These are phyloP conservation scores for Chloroclystis v-ata DNA, from an alignment of 2,888 invertebrate genomes.

Conservation along the genomic window DNA sequence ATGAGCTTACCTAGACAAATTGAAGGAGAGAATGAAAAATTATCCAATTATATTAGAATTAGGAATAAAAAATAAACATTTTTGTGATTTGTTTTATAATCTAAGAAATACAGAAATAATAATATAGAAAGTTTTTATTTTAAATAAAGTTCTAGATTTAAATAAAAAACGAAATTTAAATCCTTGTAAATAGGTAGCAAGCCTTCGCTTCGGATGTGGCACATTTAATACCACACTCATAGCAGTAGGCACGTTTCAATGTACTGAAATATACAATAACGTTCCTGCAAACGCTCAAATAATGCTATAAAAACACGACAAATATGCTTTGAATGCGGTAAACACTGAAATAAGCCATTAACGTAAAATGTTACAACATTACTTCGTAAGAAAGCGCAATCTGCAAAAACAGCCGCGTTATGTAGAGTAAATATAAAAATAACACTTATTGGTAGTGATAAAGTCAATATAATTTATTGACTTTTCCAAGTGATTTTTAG, in stretches of 20 bases:
- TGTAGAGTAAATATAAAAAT: constrained; percentile 10
- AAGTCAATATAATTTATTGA: no score
- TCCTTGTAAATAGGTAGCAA: no score
- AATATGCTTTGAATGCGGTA: constrained; percentile 8
- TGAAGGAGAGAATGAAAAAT: neutral
- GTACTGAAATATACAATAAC: constrained; percentile 21
- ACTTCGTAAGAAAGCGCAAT: constrained; percentile 8
- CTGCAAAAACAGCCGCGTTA: neutral
- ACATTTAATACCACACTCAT: no score
- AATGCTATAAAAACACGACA: constrained; percentile 10
- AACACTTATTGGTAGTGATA: neutral
- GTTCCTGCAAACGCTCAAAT: constrained; percentile 12
- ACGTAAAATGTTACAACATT: constrained; percentile 17
- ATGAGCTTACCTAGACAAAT: neutral
- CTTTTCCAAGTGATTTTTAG: no score
- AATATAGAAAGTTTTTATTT: no score
- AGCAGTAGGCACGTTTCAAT: neutral
- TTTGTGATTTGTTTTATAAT: no score
- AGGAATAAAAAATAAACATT: no score
- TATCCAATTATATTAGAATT: no score
- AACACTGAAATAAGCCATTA: neutral
- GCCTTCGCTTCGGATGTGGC: no score
- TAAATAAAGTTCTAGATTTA: constrained; percentile 1
- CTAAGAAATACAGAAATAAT: no score
- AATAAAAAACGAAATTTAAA: constrained; percentile 8